These are phyloP conservation scores for Anoplophora glabripennis DNA, from an alignment of 1,140 invertebrate genomes.

Conservation along the genomic window DNA sequence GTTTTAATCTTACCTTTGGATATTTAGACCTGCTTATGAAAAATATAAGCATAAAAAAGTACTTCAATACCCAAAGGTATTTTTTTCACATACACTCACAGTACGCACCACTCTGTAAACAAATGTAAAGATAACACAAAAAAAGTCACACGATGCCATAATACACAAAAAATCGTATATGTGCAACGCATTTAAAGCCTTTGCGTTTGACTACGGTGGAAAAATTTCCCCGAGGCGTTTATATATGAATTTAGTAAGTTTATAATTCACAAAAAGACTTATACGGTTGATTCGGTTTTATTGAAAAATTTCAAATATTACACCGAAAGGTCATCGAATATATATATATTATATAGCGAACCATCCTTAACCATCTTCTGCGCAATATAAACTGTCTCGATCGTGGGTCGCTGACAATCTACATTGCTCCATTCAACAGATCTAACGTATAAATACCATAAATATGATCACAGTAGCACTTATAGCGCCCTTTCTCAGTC, in stretches of 20 bases:
- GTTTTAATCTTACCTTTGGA: no score
- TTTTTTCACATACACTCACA: no score
- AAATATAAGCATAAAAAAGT: neutral
- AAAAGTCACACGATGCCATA: no score
- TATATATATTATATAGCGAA: slow-evolving; percentile 29
- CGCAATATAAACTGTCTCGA: slow-evolving; percentile 6
- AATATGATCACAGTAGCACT: slow-evolving; percentile 49
- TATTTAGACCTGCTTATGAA: neutral
- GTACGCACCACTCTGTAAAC: no score
- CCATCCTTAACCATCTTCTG: slow-evolving; percentile 32
- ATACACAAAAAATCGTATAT: no score
- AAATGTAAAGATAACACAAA: no score
- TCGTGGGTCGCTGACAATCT: neutral
- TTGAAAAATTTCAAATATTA: slow-evolving; percentile 17
- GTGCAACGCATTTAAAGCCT: no score
- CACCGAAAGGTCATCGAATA: slow-evolving; percentile 19
- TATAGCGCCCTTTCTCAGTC: slow-evolving; percentile 43
- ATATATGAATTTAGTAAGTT: neutral
- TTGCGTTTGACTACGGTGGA: no score
- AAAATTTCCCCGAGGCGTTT: neutral
- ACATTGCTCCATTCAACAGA: slow-evolving; percentile 36
- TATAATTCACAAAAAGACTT: slow-evolving; percentile 7
- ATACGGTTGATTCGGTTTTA: slow-evolving; percentile 11
- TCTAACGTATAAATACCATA: slow-evolving; percentile 49
- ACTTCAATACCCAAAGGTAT: no score